Evolutionary conservation across 2,797 vertebrate species (phyloP).

Genomic region (Staurois parvus): DNA sequence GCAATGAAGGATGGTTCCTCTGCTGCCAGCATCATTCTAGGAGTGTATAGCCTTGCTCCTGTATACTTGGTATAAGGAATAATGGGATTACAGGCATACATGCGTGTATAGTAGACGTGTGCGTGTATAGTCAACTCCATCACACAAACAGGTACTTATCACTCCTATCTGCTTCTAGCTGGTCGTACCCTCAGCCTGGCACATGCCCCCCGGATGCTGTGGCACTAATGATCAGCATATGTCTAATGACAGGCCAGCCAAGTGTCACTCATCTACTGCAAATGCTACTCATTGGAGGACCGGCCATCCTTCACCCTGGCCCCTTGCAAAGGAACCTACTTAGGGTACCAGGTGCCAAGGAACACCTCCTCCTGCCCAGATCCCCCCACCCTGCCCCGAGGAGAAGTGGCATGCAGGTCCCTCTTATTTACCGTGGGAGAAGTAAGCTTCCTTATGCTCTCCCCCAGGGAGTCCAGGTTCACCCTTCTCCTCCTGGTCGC

Average conservation of each 20-base stretch:
- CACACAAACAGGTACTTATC: background rate
- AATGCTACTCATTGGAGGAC: conserved; percentile 24
- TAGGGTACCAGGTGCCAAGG: background rate
- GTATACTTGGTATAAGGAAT: background rate
- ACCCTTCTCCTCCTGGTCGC: conserved; percentile 86
- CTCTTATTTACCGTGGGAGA: conserved; percentile 89
- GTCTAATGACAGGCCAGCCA: conserved; percentile 41
- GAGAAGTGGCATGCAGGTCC: conserved; percentile 48
- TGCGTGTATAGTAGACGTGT: too few relatives aligned
- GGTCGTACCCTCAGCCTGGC: background rate
- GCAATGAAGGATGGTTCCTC: conserved; percentile 10
- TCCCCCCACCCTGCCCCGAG: background rate
- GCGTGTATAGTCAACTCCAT: background rate
- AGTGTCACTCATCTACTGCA: conserved; percentile 31
- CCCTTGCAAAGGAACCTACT: conserved; percentile 19
- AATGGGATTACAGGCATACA: background rate
- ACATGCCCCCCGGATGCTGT: background rate
- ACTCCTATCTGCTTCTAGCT: too few relatives aligned
- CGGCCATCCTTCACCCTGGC: background rate
- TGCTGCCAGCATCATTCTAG: background rate
- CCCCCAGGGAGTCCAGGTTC: conserved; percentile 94
- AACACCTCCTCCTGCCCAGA: background rate
- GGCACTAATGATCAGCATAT: conserved; percentile 45
- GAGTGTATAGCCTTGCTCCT: conserved; percentile 6
- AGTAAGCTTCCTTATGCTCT: conserved; percentile 91